Evolutionary conservation across 2,888 invertebrate genomes (phyloP).

Genomic region (Tuta absoluta): DNA sequence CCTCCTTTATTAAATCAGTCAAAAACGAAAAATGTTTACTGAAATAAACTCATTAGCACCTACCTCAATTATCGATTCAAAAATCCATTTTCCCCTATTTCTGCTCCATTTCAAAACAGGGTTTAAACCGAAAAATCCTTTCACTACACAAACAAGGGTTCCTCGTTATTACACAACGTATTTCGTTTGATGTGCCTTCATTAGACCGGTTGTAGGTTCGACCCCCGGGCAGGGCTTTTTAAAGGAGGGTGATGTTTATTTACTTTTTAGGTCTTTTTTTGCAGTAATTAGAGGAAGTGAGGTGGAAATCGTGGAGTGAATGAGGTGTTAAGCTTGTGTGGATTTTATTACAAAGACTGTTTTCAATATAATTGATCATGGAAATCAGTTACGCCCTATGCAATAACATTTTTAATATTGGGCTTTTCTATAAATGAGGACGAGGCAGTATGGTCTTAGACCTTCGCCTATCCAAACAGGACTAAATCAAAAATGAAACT

Average conservation of each 20-base stretch:
- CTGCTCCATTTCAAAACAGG: background rate
- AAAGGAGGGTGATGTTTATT: constrained; percentile 8
- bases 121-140: constrained; percentile 8
- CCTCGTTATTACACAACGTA: constrained; percentile 2
- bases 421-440: no score
- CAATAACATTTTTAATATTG: no score
- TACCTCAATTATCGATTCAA: background rate
- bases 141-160: constrained; percentile 5
- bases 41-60: no score
- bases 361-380: no score
- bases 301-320: background rate
- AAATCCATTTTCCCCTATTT: background rate
- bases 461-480: no score
- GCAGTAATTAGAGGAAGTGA: background rate
- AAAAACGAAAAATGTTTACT: no score
- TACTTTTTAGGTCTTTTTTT: constrained; percentile 9
- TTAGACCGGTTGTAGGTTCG: background rate
- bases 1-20: no score
- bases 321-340: background rate
- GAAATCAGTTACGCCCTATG: no score
- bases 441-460: no score
- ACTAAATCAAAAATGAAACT: no score
- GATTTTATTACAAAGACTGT: background rate
- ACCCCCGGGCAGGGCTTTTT: constrained; percentile 7
- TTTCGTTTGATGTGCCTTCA: constrained; percentile 10